phyloP scores from a whole-genome alignment of 2,113 vertebrate species.

The Coracopsis vasa region DNA sequence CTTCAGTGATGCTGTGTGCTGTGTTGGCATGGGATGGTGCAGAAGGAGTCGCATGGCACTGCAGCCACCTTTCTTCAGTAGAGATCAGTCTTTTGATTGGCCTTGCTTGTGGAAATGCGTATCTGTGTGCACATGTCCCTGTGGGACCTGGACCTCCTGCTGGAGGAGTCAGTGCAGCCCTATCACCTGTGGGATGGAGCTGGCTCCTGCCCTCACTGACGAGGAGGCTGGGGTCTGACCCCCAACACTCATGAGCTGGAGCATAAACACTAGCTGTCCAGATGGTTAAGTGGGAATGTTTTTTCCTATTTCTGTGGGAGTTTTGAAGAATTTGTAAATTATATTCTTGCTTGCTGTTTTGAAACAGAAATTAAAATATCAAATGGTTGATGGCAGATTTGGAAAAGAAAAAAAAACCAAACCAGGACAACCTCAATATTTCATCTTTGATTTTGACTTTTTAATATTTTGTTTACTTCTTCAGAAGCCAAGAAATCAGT shows the following conservation, averaged over 20 bases:
- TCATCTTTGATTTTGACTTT: constrained; percentile 1
- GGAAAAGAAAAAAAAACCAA: not conserved
- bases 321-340: not conserved
- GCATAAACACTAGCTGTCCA: not conserved
- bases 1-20: not conserved
- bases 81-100: not conserved
- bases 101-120: not conserved
- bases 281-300: not conserved
- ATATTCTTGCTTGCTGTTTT: constrained; percentile 19
- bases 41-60: not conserved
- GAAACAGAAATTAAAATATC: constrained; percentile 9
- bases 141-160: rapidly evolving
- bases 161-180: not conserved
- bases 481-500: not conserved
- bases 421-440: not conserved
- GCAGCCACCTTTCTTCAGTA: not conserved
- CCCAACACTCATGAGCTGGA: not conserved
- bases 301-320: constrained; percentile 3
- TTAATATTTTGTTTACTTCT: constrained; percentile 10
- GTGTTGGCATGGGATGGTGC: not conserved
- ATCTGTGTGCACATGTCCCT: not conserved
- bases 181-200: not conserved
- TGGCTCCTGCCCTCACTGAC: not conserved
- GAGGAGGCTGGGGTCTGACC: not conserved
- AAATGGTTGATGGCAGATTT: not conserved